A percentile compares a stretch with the other conserved stretches of the same genome.
Conservation (phyloP, 1,140 invertebrate species). For the Lepidurus packardi region DNA sequence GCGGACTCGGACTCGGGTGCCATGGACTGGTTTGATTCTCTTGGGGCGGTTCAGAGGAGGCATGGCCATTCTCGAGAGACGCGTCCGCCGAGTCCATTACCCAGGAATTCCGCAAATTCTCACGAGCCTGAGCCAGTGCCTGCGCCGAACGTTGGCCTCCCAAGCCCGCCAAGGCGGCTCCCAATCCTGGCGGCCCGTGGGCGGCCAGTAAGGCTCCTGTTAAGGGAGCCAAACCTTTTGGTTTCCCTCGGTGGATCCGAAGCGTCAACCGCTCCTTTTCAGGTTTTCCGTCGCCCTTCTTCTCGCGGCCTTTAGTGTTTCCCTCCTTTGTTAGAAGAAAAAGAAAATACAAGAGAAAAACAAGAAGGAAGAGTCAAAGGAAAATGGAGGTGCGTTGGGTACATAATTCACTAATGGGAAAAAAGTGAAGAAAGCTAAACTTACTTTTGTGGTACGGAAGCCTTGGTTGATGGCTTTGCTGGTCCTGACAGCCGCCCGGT, state of each 20-base stretch:
- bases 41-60: background rate
- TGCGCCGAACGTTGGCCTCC: slow-evolving; percentile 22
- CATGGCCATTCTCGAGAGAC: background rate
- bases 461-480: slow-evolving; percentile 81
- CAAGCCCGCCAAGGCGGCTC: slow-evolving; percentile 30
- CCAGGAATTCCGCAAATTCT: background rate
- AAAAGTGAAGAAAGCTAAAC: slow-evolving; percentile 26
- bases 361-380: background rate
- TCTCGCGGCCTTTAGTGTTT: background rate
- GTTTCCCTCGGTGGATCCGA: slow-evolving; percentile 77
- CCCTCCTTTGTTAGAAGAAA: background rate
- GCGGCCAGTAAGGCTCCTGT: slow-evolving; percentile 30
- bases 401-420: background rate
- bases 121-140: background rate
- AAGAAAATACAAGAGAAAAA: background rate
- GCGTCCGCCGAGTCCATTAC: background rate
- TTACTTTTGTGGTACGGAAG: slow-evolving; percentile 79
- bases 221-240: slow-evolving; percentile 11
- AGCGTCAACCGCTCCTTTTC: slow-evolving; percentile 69
- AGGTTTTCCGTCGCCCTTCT: background rate
- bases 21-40: background rate
- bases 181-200: slow-evolving; percentile 30
- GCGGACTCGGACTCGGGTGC: background rate
- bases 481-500: slow-evolving; percentile 81
- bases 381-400: background rate